Evolutionary conservation across 2,113 vertebrate genomes (phyloP).

Genomic region (Passer montanus): DNA sequence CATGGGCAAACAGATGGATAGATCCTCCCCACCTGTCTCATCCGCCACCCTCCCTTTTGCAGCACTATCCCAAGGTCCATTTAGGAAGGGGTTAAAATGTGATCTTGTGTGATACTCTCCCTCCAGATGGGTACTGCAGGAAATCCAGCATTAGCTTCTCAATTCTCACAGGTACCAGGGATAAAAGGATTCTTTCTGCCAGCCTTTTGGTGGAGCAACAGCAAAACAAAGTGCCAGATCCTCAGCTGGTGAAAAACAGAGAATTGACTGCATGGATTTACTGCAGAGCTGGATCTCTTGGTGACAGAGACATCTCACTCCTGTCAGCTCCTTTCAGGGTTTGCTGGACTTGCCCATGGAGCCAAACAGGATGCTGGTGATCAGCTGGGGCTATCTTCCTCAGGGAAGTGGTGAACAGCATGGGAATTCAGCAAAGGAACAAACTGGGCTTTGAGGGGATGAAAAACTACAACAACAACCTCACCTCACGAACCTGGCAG

Average conservation of each 20-base stretch:
- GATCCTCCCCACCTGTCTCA: background rate
- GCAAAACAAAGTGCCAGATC: background rate
- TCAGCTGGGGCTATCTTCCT: background rate
- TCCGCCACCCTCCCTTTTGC: background rate
- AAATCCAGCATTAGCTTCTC: background rate
- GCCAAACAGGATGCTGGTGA: background rate
- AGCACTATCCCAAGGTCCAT: background rate
- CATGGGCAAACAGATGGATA: background rate
- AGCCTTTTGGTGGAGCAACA: background rate
- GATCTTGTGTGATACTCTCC: background rate
- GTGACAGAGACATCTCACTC: background rate
- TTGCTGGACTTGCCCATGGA: background rate
- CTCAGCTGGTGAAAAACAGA: background rate
- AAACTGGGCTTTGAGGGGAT: background rate
- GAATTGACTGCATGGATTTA: background rate
- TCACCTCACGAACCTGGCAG: background rate
- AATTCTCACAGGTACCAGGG: background rate
- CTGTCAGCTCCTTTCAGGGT: background rate
- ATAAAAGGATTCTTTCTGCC: background rate
- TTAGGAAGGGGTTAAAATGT: background rate
- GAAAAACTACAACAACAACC: background rate
- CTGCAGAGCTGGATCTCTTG: background rate
- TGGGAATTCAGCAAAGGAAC: fast-evolving
- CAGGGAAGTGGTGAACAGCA: background rate
- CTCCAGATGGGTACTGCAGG: background rate